Conservation (phyloP, 2,797 vertebrate genomes). For the Emys orbicularis region DNA sequence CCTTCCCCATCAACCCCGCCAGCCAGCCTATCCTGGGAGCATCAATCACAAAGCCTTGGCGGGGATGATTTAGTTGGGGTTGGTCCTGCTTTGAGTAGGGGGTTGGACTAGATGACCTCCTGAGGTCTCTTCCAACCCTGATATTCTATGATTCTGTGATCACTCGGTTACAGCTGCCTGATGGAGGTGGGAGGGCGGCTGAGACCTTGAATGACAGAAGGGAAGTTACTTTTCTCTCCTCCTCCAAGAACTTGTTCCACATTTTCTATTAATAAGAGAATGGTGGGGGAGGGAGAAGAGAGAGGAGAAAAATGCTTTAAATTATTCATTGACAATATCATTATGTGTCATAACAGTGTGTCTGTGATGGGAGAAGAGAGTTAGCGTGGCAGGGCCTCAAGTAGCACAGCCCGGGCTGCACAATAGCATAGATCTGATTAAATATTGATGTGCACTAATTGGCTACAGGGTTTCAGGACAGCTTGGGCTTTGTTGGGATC, state of each 20-base stretch:
- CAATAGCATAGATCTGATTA: conserved; percentile 85
- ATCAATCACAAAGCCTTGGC: accelerated
- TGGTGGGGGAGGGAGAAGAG: conserved; percentile 28
- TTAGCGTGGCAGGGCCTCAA: conserved; percentile 77
- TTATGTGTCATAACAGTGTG: conserved; percentile 98
- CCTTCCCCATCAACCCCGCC: not conserved
- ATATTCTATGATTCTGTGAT: too few relatives aligned
- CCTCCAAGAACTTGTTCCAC: conserved; percentile 69
- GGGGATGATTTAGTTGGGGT: too few relatives aligned
- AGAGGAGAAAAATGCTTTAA: conserved; percentile 81
- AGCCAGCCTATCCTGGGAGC: not conserved
- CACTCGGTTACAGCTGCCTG: accelerated
- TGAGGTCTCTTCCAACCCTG: too few relatives aligned
- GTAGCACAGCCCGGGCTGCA: conserved; percentile 76
- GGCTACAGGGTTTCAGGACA: conserved; percentile 93
- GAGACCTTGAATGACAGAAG: accelerated
- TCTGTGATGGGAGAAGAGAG: conserved; percentile 84
- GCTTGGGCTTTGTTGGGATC: conserved; percentile 82
- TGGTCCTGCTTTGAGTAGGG: too few relatives aligned
- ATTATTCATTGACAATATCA: conserved; percentile 98
- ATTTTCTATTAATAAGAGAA: conserved; percentile 80
- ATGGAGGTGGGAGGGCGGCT: not conserved
- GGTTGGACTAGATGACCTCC: too few relatives aligned
- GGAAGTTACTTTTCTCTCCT: conserved; percentile 43
- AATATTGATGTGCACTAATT: conserved; percentile 98